These are phyloP conservation scores for Tachysurus fulvidraco DNA, from an alignment of 2,113 vertebrate species.

Conservation along the genomic window DNA sequence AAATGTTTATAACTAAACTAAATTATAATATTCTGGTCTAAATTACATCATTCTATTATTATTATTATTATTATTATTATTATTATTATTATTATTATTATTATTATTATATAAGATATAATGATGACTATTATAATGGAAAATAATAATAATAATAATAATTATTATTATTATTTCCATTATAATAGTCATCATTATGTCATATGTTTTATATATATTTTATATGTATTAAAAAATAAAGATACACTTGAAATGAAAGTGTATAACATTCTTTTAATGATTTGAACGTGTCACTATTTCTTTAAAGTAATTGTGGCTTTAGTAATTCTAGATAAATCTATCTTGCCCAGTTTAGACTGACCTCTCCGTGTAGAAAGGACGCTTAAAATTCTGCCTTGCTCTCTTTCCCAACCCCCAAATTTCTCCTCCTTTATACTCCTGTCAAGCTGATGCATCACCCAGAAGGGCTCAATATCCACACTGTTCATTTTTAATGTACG, in stretches of 20 bases:
- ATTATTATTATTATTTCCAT: not conserved
- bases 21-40: not conserved
- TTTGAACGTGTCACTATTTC: too few species aligned
- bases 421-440: not conserved
- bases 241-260: not conserved
- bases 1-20: not conserved
- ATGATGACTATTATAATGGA: too few species aligned
- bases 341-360: not conserved
- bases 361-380: not conserved
- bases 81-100: too few species aligned
- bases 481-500: conserved; percentile 42
- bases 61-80: not conserved
- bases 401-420: not conserved
- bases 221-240: too few species aligned
- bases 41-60: not conserved
- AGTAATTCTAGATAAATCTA: not conserved
- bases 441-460: conserved; percentile 12
- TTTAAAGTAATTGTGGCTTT: not conserved
- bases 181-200: not conserved
- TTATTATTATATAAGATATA: too few species aligned
- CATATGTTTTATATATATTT: not conserved
- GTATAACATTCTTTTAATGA: not conserved
- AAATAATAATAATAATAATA: too few species aligned
- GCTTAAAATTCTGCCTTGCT: not conserved
- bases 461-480: conserved; percentile 46